A percentile compares a stretch with the other conserved stretches of the same genome.
phyloP scores from a whole-genome alignment of 2,797 vertebrate genomes.

The Anolis apletophallus region DNA sequence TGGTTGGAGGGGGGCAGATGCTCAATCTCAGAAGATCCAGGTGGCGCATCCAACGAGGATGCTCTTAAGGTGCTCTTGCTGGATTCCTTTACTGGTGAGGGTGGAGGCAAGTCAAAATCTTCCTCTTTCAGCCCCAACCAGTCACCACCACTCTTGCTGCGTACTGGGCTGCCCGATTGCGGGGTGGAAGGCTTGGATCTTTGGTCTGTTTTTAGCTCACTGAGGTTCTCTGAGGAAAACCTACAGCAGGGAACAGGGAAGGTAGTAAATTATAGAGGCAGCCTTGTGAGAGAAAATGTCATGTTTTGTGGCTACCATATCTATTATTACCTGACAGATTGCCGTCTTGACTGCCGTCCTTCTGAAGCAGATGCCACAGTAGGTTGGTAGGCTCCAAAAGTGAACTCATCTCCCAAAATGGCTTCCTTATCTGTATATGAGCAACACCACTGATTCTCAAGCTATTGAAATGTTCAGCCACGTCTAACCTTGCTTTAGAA shows the following conservation, averaged over 20 bases:
- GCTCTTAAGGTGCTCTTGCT: not conserved
- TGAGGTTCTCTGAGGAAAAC: conserved; percentile 84
- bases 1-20: conserved; percentile 40
- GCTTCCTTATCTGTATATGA: conserved; percentile 73
- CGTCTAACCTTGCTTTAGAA: not conserved
- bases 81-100: conserved; percentile 34
- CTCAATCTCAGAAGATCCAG: conserved; percentile 43
- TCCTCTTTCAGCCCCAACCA: conserved; percentile 88
- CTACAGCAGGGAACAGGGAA: conserved; percentile 70
- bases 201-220: conserved; percentile 73
- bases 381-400: conserved; percentile 89
- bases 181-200: conserved; percentile 69
- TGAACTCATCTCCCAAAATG: conserved; percentile 76
- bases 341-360: conserved; percentile 81
- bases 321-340: conserved; percentile 82
- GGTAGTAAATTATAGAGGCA: not conserved
- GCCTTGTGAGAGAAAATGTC: rapidly evolving
- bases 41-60: not conserved
- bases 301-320: rapidly evolving
- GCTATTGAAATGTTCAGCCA: not conserved
- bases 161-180: conserved; percentile 42
- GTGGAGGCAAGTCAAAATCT: conserved; percentile 54
- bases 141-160: conserved; percentile 74
- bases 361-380: conserved; percentile 78
- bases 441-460: conserved; percentile 33